Evolutionary conservation across 2,113 vertebrate genomes (phyloP).

Genomic region (Abramis brama): DNA sequence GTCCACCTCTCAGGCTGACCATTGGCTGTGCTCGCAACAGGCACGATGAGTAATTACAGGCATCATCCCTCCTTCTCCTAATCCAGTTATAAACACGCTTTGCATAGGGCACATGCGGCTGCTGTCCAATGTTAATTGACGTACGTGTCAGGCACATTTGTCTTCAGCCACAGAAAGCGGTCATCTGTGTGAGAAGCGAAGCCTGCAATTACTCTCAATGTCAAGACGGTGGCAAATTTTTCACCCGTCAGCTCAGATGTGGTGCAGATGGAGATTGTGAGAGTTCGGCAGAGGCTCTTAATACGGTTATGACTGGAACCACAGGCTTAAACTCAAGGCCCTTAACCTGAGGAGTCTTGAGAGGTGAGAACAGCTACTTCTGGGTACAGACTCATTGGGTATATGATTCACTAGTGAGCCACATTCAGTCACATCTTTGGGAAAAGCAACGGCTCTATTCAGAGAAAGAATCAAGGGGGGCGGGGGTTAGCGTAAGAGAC

Average conservation of each 20-base stretch:
- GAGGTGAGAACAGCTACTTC: not conserved
- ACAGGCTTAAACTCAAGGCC: slow-evolving; percentile 35
- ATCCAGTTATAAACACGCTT: slow-evolving; percentile 59
- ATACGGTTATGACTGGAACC: slow-evolving; percentile 40
- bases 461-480: slow-evolving; percentile 42
- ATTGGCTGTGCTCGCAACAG: slow-evolving; percentile 35
- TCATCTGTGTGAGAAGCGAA: slow-evolving; percentile 47
- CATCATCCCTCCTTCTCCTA: slow-evolving; percentile 55
- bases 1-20: slow-evolving; percentile 40
- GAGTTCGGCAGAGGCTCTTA: slow-evolving; percentile 27
- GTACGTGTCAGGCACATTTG: slow-evolving; percentile 49
- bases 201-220: slow-evolving; percentile 47
- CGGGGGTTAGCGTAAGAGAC: slow-evolving; percentile 13
- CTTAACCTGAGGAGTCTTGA: slow-evolving; percentile 46
- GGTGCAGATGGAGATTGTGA: slow-evolving; percentile 7
- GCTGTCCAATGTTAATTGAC: slow-evolving; percentile 56
- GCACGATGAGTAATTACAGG: slow-evolving; percentile 62
- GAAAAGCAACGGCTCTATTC: slow-evolving; percentile 10
- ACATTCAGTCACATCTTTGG: slow-evolving; percentile 21
- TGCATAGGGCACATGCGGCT: slow-evolving; percentile 55
- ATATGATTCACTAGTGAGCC: slow-evolving; percentile 34
- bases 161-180: slow-evolving; percentile 36
- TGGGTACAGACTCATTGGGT: slow-evolving; percentile 21
- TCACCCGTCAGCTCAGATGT: slow-evolving; percentile 27
- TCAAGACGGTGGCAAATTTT: slow-evolving; percentile 28